phyloP scores from a whole-genome alignment of 2,888 invertebrate species.

The Galeopsomyia nigrocyanea region DNA sequence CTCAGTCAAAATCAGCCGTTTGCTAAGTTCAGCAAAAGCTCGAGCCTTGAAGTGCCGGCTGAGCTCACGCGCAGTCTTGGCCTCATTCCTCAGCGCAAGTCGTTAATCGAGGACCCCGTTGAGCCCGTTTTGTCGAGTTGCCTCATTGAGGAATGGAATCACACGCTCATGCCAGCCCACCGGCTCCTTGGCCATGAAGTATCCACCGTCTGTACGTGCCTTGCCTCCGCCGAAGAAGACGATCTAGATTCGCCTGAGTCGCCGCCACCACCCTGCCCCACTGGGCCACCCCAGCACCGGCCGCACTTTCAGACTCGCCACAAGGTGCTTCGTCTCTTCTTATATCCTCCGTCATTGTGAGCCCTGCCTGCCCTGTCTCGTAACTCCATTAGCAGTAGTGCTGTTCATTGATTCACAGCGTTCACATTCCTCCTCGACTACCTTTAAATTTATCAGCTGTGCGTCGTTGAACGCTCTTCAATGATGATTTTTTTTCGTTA shows the following conservation, averaged over 20 bases:
- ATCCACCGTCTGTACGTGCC: conserved; percentile 79
- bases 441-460: no score
- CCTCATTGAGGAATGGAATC: conserved; percentile 67
- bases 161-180: conserved; percentile 81
- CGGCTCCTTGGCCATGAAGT: conserved; percentile 72
- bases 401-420: no score
- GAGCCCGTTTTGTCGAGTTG: conserved; percentile 63
- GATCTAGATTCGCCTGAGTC: conserved; percentile 71
- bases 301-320: conserved; percentile 1
- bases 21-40: conserved; percentile 76
- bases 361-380: no score
- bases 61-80: conserved; percentile 49
- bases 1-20: conserved; percentile 49
- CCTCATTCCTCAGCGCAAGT: conserved; percentile 75
- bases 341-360: conserved; percentile 13
- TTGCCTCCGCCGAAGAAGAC: conserved; percentile 75
- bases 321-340: conserved; percentile 17
- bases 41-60: conserved; percentile 81
- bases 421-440: no score
- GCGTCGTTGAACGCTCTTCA: no score
- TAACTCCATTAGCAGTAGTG: no score
- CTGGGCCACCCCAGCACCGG: conserved; percentile 5
- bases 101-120: conserved; percentile 74
- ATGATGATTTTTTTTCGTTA: no score
- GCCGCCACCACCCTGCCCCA: conserved; percentile 45